These are phyloP conservation scores for Pollenia labialis DNA, from an alignment of 2,888 invertebrate species.

Conservation along the genomic window DNA sequence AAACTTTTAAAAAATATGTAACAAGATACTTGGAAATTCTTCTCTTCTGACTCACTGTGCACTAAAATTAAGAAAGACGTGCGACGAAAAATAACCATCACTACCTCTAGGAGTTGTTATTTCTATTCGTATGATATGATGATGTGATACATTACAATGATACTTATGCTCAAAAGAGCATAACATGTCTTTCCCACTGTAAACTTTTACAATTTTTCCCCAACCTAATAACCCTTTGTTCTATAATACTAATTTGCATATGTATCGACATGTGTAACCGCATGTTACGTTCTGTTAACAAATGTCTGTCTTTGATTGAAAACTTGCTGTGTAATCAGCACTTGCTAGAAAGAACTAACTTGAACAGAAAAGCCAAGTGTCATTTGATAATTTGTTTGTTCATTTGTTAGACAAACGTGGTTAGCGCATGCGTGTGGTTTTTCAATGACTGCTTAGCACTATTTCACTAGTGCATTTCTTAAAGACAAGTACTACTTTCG, in stretches of 20 bases:
- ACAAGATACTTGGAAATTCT: neutral
- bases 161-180: constrained; percentile 3
- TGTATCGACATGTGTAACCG: neutral
- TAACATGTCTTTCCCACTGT: too few relatives aligned
- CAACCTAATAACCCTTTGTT: neutral
- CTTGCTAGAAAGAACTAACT: neutral
- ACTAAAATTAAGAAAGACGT: neutral
- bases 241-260: neutral
- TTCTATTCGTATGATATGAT: constrained; percentile 19
- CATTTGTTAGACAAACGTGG: neutral
- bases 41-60: neutral
- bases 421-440: constrained; percentile 36
- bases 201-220: neutral
- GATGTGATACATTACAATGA: constrained; percentile 45
- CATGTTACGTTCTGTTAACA: neutral
- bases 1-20: too few relatives aligned
- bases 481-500: too few relatives aligned
- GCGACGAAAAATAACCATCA: constrained; percentile 53
- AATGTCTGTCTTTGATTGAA: neutral
- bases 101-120: constrained; percentile 23
- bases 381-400: constrained; percentile 1
- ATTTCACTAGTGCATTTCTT: too few relatives aligned
- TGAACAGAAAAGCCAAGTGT: neutral
- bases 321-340: neutral
- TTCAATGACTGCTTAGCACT: neutral